phyloP scores from a whole-genome alignment of 2,797 vertebrate species.

The Molossus molossus region DNA sequence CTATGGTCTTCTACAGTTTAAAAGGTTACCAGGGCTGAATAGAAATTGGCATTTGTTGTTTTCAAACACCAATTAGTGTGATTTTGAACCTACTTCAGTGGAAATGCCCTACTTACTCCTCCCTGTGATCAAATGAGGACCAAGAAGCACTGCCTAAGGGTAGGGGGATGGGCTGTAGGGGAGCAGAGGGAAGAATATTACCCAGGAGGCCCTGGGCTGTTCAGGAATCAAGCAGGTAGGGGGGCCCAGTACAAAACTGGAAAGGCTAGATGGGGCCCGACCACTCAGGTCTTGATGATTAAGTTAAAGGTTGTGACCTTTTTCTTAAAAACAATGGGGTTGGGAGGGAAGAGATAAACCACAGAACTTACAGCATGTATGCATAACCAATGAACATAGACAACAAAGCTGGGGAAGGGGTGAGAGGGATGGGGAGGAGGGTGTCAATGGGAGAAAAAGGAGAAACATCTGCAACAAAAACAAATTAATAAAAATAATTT shows the following conservation, averaged over 20 bases:
- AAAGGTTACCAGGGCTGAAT: not conserved
- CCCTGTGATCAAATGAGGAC: too few relatives aligned
- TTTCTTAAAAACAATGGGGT: not conserved
- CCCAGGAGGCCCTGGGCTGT: not conserved
- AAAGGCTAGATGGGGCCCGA: not conserved
- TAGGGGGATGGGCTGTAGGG: accelerated
- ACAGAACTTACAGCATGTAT: too few relatives aligned
- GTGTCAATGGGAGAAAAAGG: too few relatives aligned
- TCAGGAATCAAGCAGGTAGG: not conserved
- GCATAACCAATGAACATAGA: too few relatives aligned
- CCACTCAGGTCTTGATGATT: not conserved
- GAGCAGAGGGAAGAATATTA: not conserved
- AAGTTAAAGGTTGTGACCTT: not conserved
- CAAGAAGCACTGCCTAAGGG: not conserved
- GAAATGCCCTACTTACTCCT: not conserved
- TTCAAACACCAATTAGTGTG: not conserved
- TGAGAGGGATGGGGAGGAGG: too few relatives aligned
- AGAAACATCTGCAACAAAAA: too few relatives aligned
- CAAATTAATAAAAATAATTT: too few relatives aligned
- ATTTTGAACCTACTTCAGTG: not conserved
- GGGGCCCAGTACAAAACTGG: not conserved
- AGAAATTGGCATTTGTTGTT: not conserved
- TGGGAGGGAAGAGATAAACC: too few relatives aligned
- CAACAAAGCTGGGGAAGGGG: too few relatives aligned
- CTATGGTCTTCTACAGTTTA: not conserved